Evolutionary conservation across 2,113 vertebrate genomes (phyloP).

Genomic region (Melanerpes formicivorus): DNA sequence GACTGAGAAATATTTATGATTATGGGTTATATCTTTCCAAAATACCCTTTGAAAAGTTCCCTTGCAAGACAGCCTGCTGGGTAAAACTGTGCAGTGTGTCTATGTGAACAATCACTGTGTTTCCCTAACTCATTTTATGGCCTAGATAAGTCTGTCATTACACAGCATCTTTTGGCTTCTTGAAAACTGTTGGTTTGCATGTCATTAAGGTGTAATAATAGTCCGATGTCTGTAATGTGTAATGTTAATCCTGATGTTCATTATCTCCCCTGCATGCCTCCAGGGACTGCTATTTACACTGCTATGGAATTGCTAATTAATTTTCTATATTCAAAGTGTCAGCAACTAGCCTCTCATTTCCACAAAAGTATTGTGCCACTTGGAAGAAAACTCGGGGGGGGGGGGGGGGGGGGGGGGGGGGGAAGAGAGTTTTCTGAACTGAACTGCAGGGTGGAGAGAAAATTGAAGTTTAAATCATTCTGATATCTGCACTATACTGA

Average conservation of each 20-base stretch:
- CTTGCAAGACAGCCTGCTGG: not conserved
- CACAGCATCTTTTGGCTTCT: not conserved
- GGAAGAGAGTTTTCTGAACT: conserved; percentile 31
- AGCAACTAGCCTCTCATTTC: conserved; percentile 21
- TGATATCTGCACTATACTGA: conserved; percentile 24
- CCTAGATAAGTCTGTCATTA: not conserved
- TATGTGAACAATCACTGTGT: not conserved
- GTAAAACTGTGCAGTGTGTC: not conserved
- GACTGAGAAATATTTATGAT: not conserved
- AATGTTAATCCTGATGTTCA: conserved; percentile 41
- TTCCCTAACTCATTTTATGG: not conserved
- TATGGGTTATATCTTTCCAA: not conserved
- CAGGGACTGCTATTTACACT: conserved; percentile 13
- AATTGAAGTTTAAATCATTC: conserved; percentile 52
- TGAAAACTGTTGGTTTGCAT: not conserved
- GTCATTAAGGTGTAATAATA: conserved; percentile 20
- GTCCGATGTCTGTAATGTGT: not conserved
- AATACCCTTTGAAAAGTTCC: not conserved
- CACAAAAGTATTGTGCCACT: not conserved
- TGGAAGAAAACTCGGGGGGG: not conserved
- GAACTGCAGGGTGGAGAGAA: conserved; percentile 21
- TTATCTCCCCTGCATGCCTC: not conserved
- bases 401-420: no score
- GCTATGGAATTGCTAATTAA: conserved; percentile 54
- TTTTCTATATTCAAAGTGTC: conserved; percentile 50